Conservation (phyloP, 2,113 vertebrate species). For the Corapipo altera region DNA sequence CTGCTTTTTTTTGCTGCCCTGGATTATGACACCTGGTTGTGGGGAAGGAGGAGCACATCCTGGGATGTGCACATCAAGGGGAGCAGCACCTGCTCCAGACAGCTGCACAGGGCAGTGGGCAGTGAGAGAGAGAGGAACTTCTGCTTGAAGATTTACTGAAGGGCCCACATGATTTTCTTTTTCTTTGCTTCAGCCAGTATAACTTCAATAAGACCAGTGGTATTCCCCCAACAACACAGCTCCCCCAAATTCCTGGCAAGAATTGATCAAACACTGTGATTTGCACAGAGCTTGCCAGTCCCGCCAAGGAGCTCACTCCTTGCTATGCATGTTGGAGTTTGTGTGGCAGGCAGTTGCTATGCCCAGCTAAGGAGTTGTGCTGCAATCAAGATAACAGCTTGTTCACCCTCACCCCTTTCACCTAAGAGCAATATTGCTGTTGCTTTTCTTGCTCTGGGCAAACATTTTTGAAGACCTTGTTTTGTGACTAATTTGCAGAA, state of each 20-base stretch:
- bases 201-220: not conserved
- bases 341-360: not conserved
- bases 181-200: not conserved
- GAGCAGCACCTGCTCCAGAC: not conserved
- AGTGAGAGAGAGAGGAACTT: not conserved
- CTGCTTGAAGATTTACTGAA: not conserved
- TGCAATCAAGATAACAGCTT: not conserved
- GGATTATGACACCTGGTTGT: not conserved
- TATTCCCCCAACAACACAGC: not conserved
- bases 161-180: not conserved
- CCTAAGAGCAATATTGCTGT: not conserved
- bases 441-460: not conserved
- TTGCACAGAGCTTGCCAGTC: not conserved
- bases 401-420: not conserved
- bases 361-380: not conserved
- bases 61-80: not conserved
- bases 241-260: not conserved
- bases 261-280: not conserved
- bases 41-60: not conserved
- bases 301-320: not conserved
- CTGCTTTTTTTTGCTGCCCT: not conserved
- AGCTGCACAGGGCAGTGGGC: not conserved
- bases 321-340: fast-evolving
- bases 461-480: not conserved
- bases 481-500: not conserved